phyloP scores from a whole-genome alignment of 2,797 vertebrate species.

The Coregonus suidteri region DNA sequence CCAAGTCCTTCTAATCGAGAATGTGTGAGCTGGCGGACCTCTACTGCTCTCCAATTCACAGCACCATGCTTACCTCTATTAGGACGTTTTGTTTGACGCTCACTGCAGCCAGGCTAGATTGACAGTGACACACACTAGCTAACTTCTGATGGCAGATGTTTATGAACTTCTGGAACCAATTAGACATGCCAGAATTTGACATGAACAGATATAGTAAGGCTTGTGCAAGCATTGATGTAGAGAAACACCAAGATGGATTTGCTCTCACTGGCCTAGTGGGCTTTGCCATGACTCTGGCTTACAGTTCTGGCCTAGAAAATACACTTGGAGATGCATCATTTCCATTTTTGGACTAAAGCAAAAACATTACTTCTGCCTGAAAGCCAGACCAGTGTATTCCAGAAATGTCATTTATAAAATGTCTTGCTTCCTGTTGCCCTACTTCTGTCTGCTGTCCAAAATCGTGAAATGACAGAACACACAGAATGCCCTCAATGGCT shows the following conservation, averaged over 20 bases:
- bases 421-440: conserved; percentile 44
- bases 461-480: conserved; percentile 18
- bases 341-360: conserved; percentile 41
- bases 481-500: neutral
- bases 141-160: neutral
- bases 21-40: neutral
- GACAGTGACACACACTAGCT: neutral
- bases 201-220: conserved; percentile 36
- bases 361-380: conserved; percentile 44
- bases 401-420: conserved; percentile 31
- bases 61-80: neutral
- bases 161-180: neutral
- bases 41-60: neutral
- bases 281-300: conserved; percentile 45
- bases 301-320: conserved; percentile 42
- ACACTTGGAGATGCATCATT: conserved; percentile 36
- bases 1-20: neutral
- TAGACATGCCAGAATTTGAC: conserved; percentile 23
- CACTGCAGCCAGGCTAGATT: neutral
- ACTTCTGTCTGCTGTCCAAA: conserved; percentile 38
- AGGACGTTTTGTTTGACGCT: neutral
- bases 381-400: conserved; percentile 18
- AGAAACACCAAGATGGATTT: conserved; percentile 59
- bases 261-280: conserved; percentile 28
- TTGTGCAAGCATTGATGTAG: conserved; percentile 43